Evolutionary conservation across 2,888 invertebrate genomes (phyloP).

Genomic region (Acrobasis suavella): DNA sequence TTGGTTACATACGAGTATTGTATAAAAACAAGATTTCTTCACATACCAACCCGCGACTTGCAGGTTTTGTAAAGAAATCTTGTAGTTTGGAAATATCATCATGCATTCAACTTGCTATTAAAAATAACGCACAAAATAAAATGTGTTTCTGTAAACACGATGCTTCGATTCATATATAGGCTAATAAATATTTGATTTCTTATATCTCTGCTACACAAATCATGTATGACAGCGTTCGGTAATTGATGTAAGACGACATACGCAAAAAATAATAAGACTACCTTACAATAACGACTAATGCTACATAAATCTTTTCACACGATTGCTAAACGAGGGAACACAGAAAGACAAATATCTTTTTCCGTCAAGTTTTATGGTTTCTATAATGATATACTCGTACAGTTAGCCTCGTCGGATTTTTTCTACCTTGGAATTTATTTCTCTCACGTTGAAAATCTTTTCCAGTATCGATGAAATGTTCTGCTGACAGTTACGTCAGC

Average conservation of each 20-base stretch:
- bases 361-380: constrained; percentile 3
- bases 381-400: constrained; percentile 2
- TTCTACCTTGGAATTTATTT: constrained; percentile 2
- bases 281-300: not conserved
- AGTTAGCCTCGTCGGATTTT: not conserved
- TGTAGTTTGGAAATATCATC: too few relatives aligned
- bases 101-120: too few relatives aligned
- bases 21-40: too few relatives aligned
- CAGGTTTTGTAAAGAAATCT: too few relatives aligned
- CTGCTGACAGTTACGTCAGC: too few relatives aligned
- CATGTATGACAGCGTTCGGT: not conserved
- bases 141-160: too few relatives aligned
- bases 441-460: not conserved
- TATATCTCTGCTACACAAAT: too few relatives aligned
- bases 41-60: too few relatives aligned
- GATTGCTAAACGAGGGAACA: not conserved
- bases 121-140: too few relatives aligned
- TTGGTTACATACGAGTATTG: too few relatives aligned
- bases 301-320: not conserved
- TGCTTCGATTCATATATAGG: too few relatives aligned
- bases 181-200: too few relatives aligned
- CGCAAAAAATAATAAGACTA: not conserved
- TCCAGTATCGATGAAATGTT: not conserved
- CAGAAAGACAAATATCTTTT: constrained; percentile 1
- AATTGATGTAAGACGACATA: not conserved